Evolutionary conservation across 2,113 vertebrate species (phyloP), one percentile per base, ranked within the genome.

Genomic region (Actinemys pallida): DNA sequence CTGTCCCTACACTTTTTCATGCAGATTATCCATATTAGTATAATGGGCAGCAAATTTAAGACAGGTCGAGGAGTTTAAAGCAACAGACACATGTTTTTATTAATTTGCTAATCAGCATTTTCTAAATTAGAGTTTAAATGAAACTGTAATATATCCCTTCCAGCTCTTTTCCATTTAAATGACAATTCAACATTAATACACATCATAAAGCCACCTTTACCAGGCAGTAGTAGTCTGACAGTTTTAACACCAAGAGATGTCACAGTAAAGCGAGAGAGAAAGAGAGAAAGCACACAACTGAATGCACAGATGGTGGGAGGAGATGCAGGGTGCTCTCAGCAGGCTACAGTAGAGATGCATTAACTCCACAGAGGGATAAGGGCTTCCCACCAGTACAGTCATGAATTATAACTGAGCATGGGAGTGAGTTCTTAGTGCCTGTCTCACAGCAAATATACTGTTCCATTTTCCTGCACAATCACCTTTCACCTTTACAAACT

Each of bases 401-500:
- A 98, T 98, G 98, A 98, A 98, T 99, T 98, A 99, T 98, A 98
- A 98, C 98, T 98, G 98, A 98, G 97, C 94, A 97, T 50, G 94
- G 96, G 97, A 98, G 97, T 88, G 97, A 98, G 97, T 97, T 98
- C 98, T 97, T 95, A 94, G 95, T 94, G 97, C 98, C 97, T 97
- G 98, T 97, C 98, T 98, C 96, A 96, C 95, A 95, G 98, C 96
- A 98, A 98, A 98, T 97, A 98, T 95, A 98, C 94, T 93, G 96
- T 96, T 98, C 98, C 95, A 97, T 98, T 98, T 98, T 98, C 98
- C 92, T 97, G 93, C 97, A 98, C 97, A 87, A 90, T 96, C 97
- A 98, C 98, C 98, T 98, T 98, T 98, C 97, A 98, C 98, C 97
- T 98, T 97, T 97, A 95, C 95, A 98, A 98, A 96, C 81, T 94